Percentiles rank a stretch among this genome's conserved stretches.
Evolutionary conservation across 2,888 invertebrate genomes (phyloP).

Genomic region (Ommatoiulus sabulosus): DNA sequence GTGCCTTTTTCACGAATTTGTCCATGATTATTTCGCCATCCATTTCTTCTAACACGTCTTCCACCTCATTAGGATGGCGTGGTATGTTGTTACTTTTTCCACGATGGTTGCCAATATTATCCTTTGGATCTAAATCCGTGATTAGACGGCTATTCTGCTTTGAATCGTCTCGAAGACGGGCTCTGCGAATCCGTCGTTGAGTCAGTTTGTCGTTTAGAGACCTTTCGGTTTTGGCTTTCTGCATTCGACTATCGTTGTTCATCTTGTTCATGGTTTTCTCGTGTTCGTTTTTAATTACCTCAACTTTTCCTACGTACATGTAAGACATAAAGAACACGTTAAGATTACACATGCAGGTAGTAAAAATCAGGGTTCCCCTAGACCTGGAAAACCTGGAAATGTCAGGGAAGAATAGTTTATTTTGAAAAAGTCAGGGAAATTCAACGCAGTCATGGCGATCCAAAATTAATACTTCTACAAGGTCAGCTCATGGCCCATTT

Average conservation of each 20-base stretch:
- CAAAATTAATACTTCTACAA: no score
- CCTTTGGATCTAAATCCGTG: neutral
- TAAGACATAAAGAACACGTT: neutral
- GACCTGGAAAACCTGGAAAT: no score
- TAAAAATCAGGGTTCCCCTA: no score
- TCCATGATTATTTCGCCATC: conserved; percentile 55
- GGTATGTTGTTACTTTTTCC: neutral
- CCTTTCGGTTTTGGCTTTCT: conserved; percentile 67
- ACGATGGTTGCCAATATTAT: neutral
- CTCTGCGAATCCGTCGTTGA: neutral
- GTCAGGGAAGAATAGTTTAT: no score
- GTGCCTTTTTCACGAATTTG: conserved; percentile 9
- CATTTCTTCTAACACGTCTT: conserved; percentile 51
- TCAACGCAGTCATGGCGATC: no score
- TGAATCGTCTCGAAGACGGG: conserved; percentile 8
- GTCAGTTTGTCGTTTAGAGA: conserved; percentile 60
- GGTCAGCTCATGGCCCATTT: no score
- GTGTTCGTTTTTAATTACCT: conserved; percentile 66
- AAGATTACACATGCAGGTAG: no score
- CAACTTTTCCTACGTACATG: conserved; percentile 67
- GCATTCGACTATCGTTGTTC: conserved; percentile 66
- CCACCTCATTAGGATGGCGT: conserved; percentile 42
- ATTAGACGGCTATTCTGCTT: neutral
- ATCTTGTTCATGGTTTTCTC: conserved; percentile 66
- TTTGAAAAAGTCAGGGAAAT: no score